Base-by-base conservation (phyloP, 2,888 invertebrate species). In the Eupithecia abbreviata region DNA sequence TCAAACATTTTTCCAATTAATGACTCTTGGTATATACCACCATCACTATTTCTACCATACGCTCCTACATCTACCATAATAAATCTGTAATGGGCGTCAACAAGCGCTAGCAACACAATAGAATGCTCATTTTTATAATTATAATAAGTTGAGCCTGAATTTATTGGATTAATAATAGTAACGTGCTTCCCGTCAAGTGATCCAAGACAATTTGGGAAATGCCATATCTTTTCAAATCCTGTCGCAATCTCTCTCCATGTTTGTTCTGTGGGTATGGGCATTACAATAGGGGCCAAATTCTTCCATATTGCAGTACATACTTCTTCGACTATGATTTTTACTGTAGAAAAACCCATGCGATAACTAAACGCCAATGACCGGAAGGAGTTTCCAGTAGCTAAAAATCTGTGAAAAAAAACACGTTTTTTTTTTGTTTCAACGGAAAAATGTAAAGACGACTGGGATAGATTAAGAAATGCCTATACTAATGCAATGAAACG, bases 291-390 rank as follows among this genome's bases (percentile, higher is more conserved):
- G 4, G 73, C 9, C 70, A 77, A 71, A 70, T 80, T 82, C 47
- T 83, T 82, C 85, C 85, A 84, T 51, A 86, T 82, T 43, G 85
- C 85, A 45, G 73, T 76, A 76, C 83, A 86, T 55, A 86, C 84
- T 83, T 86, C 84, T 80, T 77, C 69, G 43, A 87, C 86, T 77
- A 85, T 84, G n/a, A 41, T 62, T 72, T 78, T 80, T 72, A 84
- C 82, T 76, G 84, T 84, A 76, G 79, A 58, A 77, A 84, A 77
- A 68, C 84, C 84, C 81, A 85, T 81, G 42, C 84, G 82, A 77
- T 82, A 85, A 71, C 72, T 86, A 77, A 84, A 84, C 43, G 65
- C 84, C 74, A 86, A 58, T n/a, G 84, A 82, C n/a, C 79, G 67
- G 76, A 80, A 86, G 18, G 82, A 82, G 71, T 83, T 75, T 71